These are phyloP conservation scores for Proterorhinus semilunaris DNA, from an alignment of 2,113 vertebrate genomes.

Conservation along the genomic window DNA sequence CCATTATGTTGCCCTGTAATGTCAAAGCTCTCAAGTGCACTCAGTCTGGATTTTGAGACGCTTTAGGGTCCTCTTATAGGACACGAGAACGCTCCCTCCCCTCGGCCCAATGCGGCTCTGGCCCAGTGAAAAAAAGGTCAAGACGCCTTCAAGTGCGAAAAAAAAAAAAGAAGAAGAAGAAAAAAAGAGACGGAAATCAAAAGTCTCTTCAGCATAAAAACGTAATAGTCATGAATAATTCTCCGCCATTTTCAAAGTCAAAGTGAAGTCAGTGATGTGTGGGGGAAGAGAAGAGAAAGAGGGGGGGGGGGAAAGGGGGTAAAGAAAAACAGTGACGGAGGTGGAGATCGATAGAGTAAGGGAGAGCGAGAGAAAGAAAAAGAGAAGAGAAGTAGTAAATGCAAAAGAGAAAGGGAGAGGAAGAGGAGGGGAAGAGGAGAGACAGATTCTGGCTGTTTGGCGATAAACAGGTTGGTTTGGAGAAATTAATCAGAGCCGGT, in stretches of 20 bases:
- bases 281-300: not conserved
- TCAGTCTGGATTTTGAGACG: not conserved
- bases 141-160: constrained; percentile 56
- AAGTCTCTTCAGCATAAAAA: constrained; percentile 38
- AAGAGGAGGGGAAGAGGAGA: not conserved
- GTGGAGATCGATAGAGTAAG: not conserved
- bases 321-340: not conserved
- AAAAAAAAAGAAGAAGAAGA: constrained; percentile 22
- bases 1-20: constrained; percentile 2
- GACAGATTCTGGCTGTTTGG: constrained; percentile 14
- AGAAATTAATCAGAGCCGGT: constrained; percentile 53
- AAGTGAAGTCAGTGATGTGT: constrained; percentile 36
- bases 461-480: constrained; percentile 57
- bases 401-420: not conserved
- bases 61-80: constrained; percentile 34
- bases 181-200: constrained; percentile 49
- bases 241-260: constrained; percentile 56
- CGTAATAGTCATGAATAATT: constrained; percentile 67
- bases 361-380: not conserved
- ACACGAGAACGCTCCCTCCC: constrained; percentile 2
- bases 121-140: constrained; percentile 39
- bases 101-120: constrained; percentile 5
- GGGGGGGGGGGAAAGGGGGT: not conserved
- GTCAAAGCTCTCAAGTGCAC: constrained; percentile 9
- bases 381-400: not conserved